Evolutionary conservation across 2,113 vertebrate species (phyloP).

Genomic region (Dromaius novaehollandiae): DNA sequence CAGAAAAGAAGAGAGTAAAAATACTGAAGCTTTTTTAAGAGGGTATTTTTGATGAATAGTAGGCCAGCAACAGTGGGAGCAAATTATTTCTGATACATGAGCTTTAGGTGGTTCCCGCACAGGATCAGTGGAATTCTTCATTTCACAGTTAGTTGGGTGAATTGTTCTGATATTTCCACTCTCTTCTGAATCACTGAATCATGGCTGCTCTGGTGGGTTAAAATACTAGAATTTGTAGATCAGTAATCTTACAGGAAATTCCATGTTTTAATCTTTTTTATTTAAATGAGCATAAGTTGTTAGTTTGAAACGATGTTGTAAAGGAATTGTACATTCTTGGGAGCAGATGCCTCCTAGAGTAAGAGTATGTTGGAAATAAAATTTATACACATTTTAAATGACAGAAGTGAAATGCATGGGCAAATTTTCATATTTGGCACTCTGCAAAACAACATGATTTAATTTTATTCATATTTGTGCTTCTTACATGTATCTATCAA

Average conservation of each 20-base stretch:
- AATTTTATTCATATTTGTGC: constrained; percentile 16
- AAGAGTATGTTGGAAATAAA: neutral
- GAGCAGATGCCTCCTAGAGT: neutral
- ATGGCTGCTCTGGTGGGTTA: neutral
- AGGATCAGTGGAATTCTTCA: neutral
- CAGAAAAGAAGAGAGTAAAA: neutral
- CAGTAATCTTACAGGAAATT: neutral
- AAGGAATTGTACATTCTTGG: neutral
- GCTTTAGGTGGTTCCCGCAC: neutral
- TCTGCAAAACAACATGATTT: neutral
- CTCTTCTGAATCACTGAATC: neutral
- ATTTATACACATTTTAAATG: neutral
- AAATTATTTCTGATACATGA: neutral
- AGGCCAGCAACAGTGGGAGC: neutral
- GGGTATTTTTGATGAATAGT: neutral
- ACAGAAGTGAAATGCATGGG: neutral
- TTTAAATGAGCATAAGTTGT: neutral
- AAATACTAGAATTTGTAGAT: neutral
- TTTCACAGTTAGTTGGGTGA: neutral
- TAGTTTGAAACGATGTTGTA: neutral
- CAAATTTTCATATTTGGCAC: neutral
- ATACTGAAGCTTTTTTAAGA: neutral
- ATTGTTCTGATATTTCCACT: neutral
- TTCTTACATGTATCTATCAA: neutral
- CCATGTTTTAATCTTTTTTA: neutral